phyloP scores from a whole-genome alignment of 2,797 vertebrate genomes.

The Melanotaenia parkinsoni region DNA sequence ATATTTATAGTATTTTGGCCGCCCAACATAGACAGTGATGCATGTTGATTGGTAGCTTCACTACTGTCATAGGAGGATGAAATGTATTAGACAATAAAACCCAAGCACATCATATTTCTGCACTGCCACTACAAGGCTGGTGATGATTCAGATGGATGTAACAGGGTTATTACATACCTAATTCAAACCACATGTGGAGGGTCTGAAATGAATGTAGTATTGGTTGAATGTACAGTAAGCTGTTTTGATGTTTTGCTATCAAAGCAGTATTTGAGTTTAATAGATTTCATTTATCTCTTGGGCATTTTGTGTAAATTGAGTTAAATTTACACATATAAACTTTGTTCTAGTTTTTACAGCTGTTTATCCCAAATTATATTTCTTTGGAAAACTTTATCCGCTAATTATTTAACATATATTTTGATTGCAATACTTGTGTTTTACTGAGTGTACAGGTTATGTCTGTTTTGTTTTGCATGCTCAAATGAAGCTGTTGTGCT shows the following conservation, averaged over 20 bases:
- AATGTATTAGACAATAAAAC: slow-evolving; percentile 10
- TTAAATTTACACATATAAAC: slow-evolving; percentile 4
- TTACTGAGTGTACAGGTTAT: slow-evolving; percentile 1
- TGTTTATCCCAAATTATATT: slow-evolving; percentile 1
- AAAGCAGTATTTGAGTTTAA: slow-evolving; percentile 25
- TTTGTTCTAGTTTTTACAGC: slow-evolving; percentile 8
- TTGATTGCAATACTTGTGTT: slow-evolving; percentile 18
- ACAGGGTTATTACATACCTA: neutral
- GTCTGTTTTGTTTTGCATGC: slow-evolving; percentile 39
- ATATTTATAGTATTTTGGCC: slow-evolving; percentile 12
- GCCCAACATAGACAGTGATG: neutral
- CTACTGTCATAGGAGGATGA: slow-evolving; percentile 11
- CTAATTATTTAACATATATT: slow-evolving; percentile 1
- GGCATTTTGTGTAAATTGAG: slow-evolving; percentile 6
- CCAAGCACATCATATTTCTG: neutral
- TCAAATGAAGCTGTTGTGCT: slow-evolving; percentile 27
- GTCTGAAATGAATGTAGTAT: slow-evolving; percentile 53
- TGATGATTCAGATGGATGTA: neutral
- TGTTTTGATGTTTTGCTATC: slow-evolving; percentile 20
- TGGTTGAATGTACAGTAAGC: slow-evolving; percentile 43
- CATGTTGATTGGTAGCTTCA: neutral
- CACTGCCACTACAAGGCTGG: neutral
- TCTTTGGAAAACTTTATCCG: slow-evolving; percentile 16
- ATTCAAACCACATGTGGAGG: slow-evolving; percentile 20
- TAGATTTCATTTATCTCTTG: slow-evolving; percentile 9